Conservation (phyloP, 2,888 invertebrate species). For the Adelognathus sp. region DNA sequence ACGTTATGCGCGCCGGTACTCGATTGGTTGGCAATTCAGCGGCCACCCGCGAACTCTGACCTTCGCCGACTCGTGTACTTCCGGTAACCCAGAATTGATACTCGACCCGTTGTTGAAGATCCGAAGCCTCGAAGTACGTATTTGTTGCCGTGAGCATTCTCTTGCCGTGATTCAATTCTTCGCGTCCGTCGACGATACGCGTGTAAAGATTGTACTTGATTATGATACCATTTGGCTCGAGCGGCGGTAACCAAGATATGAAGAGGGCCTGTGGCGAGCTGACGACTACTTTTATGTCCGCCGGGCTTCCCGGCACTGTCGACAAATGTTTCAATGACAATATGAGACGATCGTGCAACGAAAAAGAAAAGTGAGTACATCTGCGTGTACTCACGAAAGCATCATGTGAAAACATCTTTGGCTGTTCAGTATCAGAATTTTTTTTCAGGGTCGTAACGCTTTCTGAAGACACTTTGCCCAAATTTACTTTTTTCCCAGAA, state of each 20-base stretch:
- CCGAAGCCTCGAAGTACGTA: constrained; percentile 86
- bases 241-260: constrained; percentile 90
- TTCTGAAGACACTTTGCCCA: too few relatives aligned
- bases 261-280: constrained; percentile 88
- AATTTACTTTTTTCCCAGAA: too few relatives aligned
- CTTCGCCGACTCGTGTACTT: constrained; percentile 89
- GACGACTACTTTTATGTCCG: constrained; percentile 90
- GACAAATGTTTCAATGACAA: too few relatives aligned
- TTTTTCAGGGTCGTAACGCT: too few relatives aligned
- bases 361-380: too few relatives aligned
- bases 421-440: too few relatives aligned
- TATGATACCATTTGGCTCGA: constrained; percentile 89
- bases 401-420: too few relatives aligned
- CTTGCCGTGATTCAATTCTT: constrained; percentile 87
- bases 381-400: too few relatives aligned
- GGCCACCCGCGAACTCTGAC: constrained; percentile 87
- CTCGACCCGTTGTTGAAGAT: constrained; percentile 86
- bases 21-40: constrained; percentile 86
- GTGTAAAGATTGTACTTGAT: constrained; percentile 89
- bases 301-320: constrained; percentile 89
- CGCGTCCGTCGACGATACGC: constrained; percentile 86
- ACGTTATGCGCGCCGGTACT: constrained; percentile 87
- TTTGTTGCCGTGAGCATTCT: constrained; percentile 86
- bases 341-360: too few relatives aligned
- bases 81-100: constrained; percentile 92